Evolutionary conservation across 2,113 vertebrate genomes (phyloP), one percentile per base, ranked within the genome.

Genomic region (Poeciliopsis occidentalis): DNA sequence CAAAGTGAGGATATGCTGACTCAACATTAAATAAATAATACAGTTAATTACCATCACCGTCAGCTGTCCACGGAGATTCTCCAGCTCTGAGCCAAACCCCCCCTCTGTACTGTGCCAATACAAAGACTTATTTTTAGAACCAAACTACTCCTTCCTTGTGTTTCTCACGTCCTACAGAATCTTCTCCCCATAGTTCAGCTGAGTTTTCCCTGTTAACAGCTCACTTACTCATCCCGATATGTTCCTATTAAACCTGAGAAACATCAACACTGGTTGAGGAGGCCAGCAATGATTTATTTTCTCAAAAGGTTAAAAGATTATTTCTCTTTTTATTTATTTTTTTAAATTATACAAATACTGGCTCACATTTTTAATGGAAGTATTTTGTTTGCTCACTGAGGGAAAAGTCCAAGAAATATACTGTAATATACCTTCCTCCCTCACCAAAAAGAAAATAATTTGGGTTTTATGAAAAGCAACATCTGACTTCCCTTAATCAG

Each of bases 1-100:
- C 95, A 94, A 88, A 95, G 94, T 85, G 91, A 95, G 94, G 93
- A 96, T 94, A 91, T 94, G 95, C 97, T 98, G 97, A 97, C 92
- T 96, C 94, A 90, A 95, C 96, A 95, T 93, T 22, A 96, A 96
- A 93, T 84, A 90, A 89, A 93, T 84, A 90, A 88, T 90, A 90
- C 92, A 94, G 96, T 95, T 95, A 95, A 95, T 96, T 94, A 95
- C 95, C 94, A 94, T 92, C 94, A 68, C 90, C 90, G 80, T 89
- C 89, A 84, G 57, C 64, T 81, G 68, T 86, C 85, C 81, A 76
- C 94, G 64, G 93, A 83, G 92, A 93, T 92, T 88, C 85, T 87
- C 87, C 87, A 94, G 93, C 92, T 85, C 74, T 67, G 83, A 87
- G 94, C 94, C 92, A 92, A 91, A 87, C 69, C 80, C 80, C 92